Conservation (phyloP, 2,797 vertebrate species). For the Hemibagrus guttatus region DNA sequence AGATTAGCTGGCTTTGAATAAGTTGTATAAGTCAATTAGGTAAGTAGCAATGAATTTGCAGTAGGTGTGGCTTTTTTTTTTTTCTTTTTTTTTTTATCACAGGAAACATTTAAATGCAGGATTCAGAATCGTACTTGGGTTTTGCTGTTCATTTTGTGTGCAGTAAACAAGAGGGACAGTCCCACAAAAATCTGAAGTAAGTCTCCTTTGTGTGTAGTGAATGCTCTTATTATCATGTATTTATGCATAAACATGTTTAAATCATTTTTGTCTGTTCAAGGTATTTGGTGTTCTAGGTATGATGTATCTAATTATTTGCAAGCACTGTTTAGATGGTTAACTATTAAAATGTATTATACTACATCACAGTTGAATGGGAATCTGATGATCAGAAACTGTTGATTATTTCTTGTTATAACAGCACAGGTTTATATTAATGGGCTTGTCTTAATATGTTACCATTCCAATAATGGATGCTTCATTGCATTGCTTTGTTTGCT, state of each 20-base stretch:
- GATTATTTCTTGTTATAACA: background rate
- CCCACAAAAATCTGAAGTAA: slow-evolving; percentile 8
- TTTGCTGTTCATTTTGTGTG: background rate
- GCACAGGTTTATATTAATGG: background rate
- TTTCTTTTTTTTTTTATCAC: background rate
- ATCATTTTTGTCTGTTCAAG: background rate
- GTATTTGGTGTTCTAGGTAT: background rate
- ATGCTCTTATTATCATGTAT: background rate
- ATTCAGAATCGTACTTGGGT: background rate
- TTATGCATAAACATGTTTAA: background rate
- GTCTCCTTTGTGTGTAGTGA: background rate
- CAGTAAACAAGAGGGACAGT: background rate
- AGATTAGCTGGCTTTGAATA: background rate
- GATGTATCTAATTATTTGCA: background rate
- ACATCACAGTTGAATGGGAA: background rate
- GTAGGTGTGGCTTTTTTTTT: slow-evolving; percentile 23
- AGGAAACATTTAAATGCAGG: slow-evolving; percentile 13
- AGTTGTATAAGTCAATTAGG: background rate
- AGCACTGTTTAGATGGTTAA: background rate
- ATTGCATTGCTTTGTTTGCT: background rate
- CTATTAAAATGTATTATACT: background rate
- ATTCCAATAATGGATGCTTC: background rate
- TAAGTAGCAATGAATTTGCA: slow-evolving; percentile 11
- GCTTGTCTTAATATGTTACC: background rate
- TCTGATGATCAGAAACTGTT: background rate